Base-by-base conservation (phyloP, 1,140 invertebrate species). In the Philopotamus ludificatus region DNA sequence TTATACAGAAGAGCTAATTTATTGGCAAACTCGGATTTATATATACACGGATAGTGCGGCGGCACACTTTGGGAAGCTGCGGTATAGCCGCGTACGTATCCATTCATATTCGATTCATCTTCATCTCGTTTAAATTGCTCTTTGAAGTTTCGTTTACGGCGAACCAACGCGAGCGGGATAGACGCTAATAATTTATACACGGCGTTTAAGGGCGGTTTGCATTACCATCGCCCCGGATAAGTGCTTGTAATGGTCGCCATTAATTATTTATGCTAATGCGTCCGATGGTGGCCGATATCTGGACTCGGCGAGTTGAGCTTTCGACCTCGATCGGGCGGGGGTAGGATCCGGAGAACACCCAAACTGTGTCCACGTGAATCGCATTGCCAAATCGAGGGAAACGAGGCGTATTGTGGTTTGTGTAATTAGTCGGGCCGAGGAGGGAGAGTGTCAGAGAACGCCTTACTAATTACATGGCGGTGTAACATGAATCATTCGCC, bases 71-170 rank as follows among this genome's bases (percentile, higher is more conserved):
- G 28, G 4, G 28, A 34, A 34, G n/a, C n/a, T n/a, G n/a, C n/a
- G n/a, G n/a, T n/a, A n/a, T n/a, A 34, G 12, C 12, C 12, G 28
- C 28, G 28, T 7, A 12, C 28, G 28, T 34, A 34, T 34, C 28
- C 28, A 12, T 34, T 12, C 28, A 12, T n/a, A 21, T 59, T 59
- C 57, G 57, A 59, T 59, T 44, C 57, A 59, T 59, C 57, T 59
- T 59, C 57, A 25, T 59, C 57, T 59, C 57, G 44, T 59, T 59
- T 59, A 59, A 59, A 59, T 59, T 59, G 21, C 57, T 15, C 25
- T 47, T 22, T 59, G 39, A 59, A 47, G 44, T 47, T 59, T 59
- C 57, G 57, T 47, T 59, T 45, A 59, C 15, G 10, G 57, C 57
- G 23, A 41, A 15, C 23, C 22, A n/a, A 25, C 28, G 12, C 28